phyloP scores from a whole-genome alignment of 2,797 vertebrate species.

The Meriones psammophilus region DNA sequence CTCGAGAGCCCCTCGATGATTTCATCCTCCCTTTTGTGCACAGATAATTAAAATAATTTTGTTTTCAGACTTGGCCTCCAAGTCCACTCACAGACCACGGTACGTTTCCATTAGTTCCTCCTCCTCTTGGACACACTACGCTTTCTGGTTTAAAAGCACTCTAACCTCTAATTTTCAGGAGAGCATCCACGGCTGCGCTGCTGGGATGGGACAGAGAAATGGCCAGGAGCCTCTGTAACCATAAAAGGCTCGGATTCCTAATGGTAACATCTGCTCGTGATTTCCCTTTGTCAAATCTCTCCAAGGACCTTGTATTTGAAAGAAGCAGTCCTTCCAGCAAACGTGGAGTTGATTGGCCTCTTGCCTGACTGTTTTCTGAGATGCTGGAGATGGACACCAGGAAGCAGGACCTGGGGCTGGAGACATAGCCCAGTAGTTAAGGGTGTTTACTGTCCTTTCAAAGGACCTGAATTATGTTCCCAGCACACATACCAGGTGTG shows the following conservation, averaged over 20 bases:
- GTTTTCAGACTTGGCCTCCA: neutral
- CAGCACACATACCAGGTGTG: neutral
- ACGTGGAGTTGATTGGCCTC: neutral
- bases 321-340: neutral
- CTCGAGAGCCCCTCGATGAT: neutral
- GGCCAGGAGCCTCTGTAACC: neutral
- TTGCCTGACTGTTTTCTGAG: neutral
- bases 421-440: neutral
- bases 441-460: neutral
- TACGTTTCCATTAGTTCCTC: neutral
- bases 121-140: neutral
- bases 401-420: neutral
- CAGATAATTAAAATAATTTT: constrained; percentile 15
- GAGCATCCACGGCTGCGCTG: neutral
- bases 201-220: neutral
- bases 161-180: neutral
- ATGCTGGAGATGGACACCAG: neutral
- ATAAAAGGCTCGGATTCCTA: neutral
- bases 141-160: neutral
- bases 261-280: neutral
- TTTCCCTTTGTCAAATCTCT: neutral
- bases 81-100: neutral
- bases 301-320: neutral
- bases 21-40: neutral
- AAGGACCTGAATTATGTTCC: neutral